Percentiles rank a stretch among this genome's conserved stretches.
These are phyloP conservation scores for Cygnus olor DNA, from an alignment of 2,797 vertebrate species.

Conservation along the genomic window DNA sequence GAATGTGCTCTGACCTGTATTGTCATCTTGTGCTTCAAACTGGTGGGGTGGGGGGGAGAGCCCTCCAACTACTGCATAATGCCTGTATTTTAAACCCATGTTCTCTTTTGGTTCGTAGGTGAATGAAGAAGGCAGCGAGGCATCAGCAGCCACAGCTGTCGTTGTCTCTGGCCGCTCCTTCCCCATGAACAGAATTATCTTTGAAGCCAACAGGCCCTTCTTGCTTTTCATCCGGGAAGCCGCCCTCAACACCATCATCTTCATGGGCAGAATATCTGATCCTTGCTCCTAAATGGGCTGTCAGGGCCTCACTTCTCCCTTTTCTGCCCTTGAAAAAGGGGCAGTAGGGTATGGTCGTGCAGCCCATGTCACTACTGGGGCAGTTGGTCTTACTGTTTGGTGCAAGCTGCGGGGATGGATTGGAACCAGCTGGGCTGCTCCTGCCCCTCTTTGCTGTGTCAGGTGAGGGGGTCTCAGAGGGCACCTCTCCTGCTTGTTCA, in stretches of 20 bases:
- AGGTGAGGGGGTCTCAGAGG: background rate
- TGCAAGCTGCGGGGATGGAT: background rate
- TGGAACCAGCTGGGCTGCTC: background rate
- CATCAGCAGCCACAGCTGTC: constrained; percentile 82
- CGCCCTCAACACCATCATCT: constrained; percentile 89
- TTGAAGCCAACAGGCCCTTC: constrained; percentile 90
- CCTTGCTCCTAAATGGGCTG: constrained; percentile 79
- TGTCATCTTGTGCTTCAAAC: background rate
- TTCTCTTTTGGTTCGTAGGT: constrained; percentile 81
- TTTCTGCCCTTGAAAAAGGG: background rate
- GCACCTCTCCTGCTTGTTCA: background rate
- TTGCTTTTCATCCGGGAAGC: constrained; percentile 91
- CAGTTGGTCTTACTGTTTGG: background rate
- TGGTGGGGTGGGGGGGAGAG: background rate
- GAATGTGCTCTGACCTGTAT: background rate
- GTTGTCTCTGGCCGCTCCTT: constrained; percentile 86
- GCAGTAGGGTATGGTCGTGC: background rate
- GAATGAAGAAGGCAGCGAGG: constrained; percentile 96
- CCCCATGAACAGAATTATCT: constrained; percentile 80
- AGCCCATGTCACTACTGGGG: background rate
- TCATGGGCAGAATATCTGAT: constrained; percentile 88
- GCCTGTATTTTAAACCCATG: background rate
- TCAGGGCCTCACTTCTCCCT: background rate
- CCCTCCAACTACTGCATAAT: accelerated
- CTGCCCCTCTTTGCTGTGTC: background rate